phyloP scores from a whole-genome alignment of 2,113 vertebrate species.

The Malaclemys terrapin region DNA sequence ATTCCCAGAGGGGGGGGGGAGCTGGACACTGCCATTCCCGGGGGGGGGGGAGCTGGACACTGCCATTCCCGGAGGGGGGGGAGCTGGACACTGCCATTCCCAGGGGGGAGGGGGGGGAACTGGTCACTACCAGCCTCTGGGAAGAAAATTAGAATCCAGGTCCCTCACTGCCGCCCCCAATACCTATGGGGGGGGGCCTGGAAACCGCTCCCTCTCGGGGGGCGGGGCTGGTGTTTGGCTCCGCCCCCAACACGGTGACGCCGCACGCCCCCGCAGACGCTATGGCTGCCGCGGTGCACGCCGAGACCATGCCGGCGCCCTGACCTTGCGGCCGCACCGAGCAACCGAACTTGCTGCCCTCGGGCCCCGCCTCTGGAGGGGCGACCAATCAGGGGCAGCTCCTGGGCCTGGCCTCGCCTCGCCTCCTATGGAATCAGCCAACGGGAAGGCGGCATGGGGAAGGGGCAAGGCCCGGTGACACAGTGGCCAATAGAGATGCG shows the following conservation, averaged over 20 bases:
- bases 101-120: not conserved
- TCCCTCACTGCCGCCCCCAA: too few relatives aligned
- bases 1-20: too few relatives aligned
- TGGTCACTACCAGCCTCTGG: not conserved
- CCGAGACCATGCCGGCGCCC: not conserved
- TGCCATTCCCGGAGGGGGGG: not conserved
- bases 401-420: not conserved
- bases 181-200: not conserved
- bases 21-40: too few relatives aligned
- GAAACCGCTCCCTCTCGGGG: too few relatives aligned
- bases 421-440: not conserved
- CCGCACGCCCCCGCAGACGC: not conserved
- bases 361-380: not conserved
- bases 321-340: constrained; percentile 39
- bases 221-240: not conserved
- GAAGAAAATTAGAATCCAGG: too few relatives aligned
- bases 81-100: not conserved
- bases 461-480: not conserved
- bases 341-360: not conserved
- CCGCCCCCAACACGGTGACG: not conserved
- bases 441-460: not conserved
- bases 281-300: not conserved
- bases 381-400: not conserved
- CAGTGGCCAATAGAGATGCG: not conserved
- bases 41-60: not conserved